Conservation (phyloP, 2,888 invertebrate species). For the Eristalis intricaria region DNA sequence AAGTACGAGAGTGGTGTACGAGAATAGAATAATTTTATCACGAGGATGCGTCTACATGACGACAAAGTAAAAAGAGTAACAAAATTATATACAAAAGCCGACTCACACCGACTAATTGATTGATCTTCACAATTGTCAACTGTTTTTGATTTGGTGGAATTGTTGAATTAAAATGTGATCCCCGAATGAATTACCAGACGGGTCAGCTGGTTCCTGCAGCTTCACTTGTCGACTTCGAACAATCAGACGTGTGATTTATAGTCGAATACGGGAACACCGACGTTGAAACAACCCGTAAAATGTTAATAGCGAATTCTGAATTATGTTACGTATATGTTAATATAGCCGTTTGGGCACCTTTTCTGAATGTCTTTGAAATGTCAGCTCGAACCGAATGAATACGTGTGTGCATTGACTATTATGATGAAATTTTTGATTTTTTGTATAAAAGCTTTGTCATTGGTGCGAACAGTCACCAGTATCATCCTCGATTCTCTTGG, state of each 20-base stretch:
- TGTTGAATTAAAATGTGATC: too few species aligned
- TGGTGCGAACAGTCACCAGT: slow-evolving; percentile 46
- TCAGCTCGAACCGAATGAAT: neutral
- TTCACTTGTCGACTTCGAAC: neutral
- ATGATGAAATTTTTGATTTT: neutral
- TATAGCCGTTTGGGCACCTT: slow-evolving; percentile 26
- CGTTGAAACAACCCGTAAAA: neutral
- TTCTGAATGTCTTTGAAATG: slow-evolving; percentile 8
- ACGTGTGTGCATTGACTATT: neutral
- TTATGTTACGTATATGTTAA: slow-evolving; percentile 19
- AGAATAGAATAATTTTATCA: neutral
- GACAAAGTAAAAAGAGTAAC: too few species aligned
- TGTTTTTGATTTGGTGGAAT: too few species aligned
- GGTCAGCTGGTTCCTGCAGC: neutral
- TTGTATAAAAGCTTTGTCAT: slow-evolving; percentile 57
- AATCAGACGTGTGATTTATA: neutral
- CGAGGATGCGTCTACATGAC: too few species aligned
- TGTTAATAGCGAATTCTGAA: neutral
- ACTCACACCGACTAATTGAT: too few species aligned
- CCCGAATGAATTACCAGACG: too few species aligned
- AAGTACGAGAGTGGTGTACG: neutral
- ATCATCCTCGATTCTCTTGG: slow-evolving; percentile 48
- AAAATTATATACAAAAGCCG: too few species aligned
- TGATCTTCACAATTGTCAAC: too few species aligned
- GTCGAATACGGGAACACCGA: neutral